Base-by-base conservation (phyloP, 2,113 vertebrate species). In the Chascanopsetta lugubris region DNA sequence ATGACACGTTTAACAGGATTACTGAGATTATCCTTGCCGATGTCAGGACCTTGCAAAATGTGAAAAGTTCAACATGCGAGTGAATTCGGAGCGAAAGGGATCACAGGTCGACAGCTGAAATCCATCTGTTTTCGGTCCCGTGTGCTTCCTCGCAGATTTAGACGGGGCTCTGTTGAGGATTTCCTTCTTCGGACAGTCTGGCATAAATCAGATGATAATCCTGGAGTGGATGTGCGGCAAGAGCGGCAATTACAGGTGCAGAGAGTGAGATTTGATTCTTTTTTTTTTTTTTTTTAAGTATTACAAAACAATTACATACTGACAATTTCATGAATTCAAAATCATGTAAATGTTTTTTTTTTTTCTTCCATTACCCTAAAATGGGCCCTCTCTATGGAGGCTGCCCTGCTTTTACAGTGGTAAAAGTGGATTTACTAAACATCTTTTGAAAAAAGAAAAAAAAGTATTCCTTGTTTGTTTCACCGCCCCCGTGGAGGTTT, bases 1-100 rank as follows among this genome's bases (percentile, higher is more conserved):
- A 27, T 11, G 43, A 51, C 60, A 74, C 36, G 32, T 17, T 2
- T 47, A 56, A 51, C 27, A 70, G 45, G 56, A 61, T 75, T 56
- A 66, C 21, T 17, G 24, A 49, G 25, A 26, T 68, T 40, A 70
- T 65, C 40, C 47, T 5, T 26, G 3, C 8, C 18, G 22, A 53
- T 51, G 53, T 59, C 53, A 59, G 11, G 38, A 51, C 61, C 36
- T 67, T n/a, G 22, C 11, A 32, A 30, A 40, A 38, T 38, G 36
- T 17, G 36, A 38, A 38, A 12, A 18, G 29, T 40, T 38, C 29
- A 57, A 8, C n/a, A 5, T 57, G 50, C 4, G 38, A 1, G 5
- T 15, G 9, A 43, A 24, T 17, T 26, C 34, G 12, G 4, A 13
- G 3, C 29, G 13, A 45, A 3, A 13, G 1, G 18, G 34, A 13